Conservation (phyloP, 2,113 vertebrate genomes). For the Ictalurus punctatus region DNA sequence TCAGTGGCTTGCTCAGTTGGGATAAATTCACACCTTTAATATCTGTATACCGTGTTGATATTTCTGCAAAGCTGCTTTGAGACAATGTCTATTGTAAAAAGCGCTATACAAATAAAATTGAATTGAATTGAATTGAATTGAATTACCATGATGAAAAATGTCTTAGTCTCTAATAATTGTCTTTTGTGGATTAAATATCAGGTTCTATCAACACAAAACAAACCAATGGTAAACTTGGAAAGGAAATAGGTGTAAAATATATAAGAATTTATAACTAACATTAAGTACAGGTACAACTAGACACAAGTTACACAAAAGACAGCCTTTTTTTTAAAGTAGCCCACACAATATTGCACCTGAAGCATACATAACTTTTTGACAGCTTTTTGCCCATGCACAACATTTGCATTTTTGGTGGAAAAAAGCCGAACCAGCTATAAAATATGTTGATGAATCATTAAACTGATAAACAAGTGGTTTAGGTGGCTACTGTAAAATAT, state of each 20-base stretch:
- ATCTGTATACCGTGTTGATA: too few species aligned
- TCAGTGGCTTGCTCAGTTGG: too few species aligned
- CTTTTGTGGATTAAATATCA: background rate
- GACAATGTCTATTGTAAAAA: too few species aligned
- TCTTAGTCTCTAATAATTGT: background rate
- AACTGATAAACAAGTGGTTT: background rate
- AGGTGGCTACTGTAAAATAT: background rate
- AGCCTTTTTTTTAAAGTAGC: background rate
- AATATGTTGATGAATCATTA: background rate
- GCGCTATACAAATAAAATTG: too few species aligned
- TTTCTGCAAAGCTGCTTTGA: too few species aligned
- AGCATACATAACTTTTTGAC: too few species aligned
- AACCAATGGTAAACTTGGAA: background rate
- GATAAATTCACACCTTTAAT: too few species aligned
- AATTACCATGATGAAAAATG: too few species aligned
- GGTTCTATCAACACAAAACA: background rate
- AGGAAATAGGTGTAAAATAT: background rate
- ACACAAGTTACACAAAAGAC: background rate
- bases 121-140: too few species aligned
- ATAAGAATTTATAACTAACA: background rate
- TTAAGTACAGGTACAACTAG: background rate
- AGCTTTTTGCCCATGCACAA: background rate
- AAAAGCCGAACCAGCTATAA: background rate
- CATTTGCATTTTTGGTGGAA: background rate
- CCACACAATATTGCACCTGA: background rate